phyloP scores from a whole-genome alignment of 1,140 invertebrate species.

The Medauroidea extradentata region DNA sequence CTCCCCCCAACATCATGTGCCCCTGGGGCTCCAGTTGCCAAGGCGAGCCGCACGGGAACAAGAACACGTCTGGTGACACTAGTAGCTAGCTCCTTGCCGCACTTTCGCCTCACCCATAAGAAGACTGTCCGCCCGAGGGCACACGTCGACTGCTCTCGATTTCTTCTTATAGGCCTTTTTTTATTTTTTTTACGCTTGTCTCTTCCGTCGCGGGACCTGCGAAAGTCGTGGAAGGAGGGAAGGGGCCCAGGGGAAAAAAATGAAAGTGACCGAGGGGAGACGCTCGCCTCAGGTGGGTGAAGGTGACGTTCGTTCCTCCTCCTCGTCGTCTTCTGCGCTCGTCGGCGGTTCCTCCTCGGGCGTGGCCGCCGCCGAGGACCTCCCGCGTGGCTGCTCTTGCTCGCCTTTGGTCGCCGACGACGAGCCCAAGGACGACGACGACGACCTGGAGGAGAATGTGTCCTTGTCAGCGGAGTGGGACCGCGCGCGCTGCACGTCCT shows the following conservation, averaged over 20 bases:
- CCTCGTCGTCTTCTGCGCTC: constrained; percentile 1
- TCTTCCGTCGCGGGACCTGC: no score
- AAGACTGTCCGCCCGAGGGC: not conserved
- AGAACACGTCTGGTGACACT: constrained; percentile 3
- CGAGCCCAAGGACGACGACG: constrained; percentile 23
- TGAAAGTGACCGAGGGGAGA: not conserved
- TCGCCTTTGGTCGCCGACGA: not conserved
- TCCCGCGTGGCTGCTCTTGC: not conserved
- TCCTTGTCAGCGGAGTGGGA: constrained; percentile 23
- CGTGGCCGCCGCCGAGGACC: not conserved
- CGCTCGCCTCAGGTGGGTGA: not conserved
- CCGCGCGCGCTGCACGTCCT: constrained; percentile 12
- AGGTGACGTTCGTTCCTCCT: not conserved
- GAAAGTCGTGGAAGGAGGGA: no score
- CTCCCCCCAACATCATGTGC: no score
- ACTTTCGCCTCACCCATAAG: constrained; percentile 10
- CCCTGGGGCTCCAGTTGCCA: no score
- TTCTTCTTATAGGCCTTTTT: not conserved
- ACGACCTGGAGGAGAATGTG: constrained; percentile 25
- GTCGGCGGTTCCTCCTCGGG: not conserved
- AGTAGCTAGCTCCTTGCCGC: constrained; percentile 4
- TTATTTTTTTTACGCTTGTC: no score
- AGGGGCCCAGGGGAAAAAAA: not conserved
- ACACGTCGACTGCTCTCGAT: constrained; percentile 4
- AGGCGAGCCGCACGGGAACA: no score